phyloP scores from a whole-genome alignment of 1,140 invertebrate genomes.

The Thaumetopoea pityocampa region DNA sequence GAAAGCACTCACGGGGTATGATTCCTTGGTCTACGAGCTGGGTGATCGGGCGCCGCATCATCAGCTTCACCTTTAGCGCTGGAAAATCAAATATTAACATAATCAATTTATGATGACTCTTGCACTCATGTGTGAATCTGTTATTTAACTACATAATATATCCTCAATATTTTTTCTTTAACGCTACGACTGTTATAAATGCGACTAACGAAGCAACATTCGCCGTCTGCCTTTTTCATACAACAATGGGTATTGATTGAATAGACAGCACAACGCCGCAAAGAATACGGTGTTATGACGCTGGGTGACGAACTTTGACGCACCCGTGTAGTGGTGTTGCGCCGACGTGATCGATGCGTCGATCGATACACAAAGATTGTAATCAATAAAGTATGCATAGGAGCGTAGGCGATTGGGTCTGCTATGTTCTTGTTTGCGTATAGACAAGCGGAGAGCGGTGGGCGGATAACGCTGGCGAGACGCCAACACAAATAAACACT shows the following conservation, averaged over 20 bases:
- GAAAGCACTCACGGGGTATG: slow-evolving; percentile 95
- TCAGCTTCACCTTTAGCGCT: slow-evolving; percentile 97
- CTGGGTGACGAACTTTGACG: slow-evolving; percentile 56
- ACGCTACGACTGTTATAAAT: slow-evolving; percentile 1
- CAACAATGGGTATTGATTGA: slow-evolving; percentile 40
- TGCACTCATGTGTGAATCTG: background rate
- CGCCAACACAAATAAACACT: slow-evolving; percentile 73
- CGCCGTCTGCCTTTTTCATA: slow-evolving; percentile 31
- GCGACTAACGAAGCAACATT: slow-evolving; percentile 1
- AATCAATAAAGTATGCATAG: slow-evolving; percentile 38
- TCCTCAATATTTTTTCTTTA: slow-evolving; percentile 19
- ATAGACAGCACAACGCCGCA: slow-evolving; percentile 22
- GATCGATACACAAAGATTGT: slow-evolving; percentile 43
- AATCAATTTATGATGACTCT: slow-evolving; percentile 12
- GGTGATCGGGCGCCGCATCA: slow-evolving; percentile 94
- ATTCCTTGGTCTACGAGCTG: slow-evolving; percentile 98
- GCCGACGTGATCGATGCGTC: slow-evolving; percentile 52
- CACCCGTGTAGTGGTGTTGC: slow-evolving; percentile 33
- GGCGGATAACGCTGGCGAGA: slow-evolving; percentile 60
- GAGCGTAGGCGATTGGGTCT: slow-evolving; percentile 51
- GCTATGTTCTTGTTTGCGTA: slow-evolving; percentile 53
- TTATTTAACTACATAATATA: slow-evolving; percentile 5
- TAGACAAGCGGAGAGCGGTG: slow-evolving; percentile 49
- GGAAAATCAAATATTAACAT: slow-evolving; percentile 74
- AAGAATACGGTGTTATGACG: slow-evolving; percentile 45